A percentile compares a stretch with the other conserved stretches of the same genome.
Conservation (phyloP, 2,113 vertebrate genomes). For the Misgurnus mizolepis region DNA sequence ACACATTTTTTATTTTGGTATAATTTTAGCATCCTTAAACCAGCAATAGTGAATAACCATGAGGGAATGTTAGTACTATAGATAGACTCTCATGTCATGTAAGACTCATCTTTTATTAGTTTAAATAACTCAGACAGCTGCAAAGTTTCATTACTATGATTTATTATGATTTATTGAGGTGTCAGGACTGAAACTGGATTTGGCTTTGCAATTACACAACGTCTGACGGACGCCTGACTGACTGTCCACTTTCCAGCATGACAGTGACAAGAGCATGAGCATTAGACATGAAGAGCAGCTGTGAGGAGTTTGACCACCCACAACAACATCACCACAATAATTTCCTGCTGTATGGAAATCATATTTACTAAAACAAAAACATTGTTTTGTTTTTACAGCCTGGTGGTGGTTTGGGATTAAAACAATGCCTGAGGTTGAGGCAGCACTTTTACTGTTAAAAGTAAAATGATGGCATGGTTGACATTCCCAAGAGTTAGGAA, state of each 20-base stretch:
- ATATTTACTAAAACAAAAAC: constrained; percentile 17
- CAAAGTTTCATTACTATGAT: constrained; percentile 10
- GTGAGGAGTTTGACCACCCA: constrained; percentile 27
- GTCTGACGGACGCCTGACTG: constrained; percentile 9
- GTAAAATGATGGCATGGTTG: constrained; percentile 31
- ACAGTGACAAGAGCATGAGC: not conserved
- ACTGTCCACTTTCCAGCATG: not conserved
- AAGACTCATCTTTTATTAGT: constrained; percentile 8
- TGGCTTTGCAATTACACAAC: not conserved
- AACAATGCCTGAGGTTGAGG: constrained; percentile 3
- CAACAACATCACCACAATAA: constrained; percentile 31
- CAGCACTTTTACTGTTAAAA: not conserved
- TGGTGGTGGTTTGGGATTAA: not conserved
- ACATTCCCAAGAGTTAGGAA: constrained; percentile 25
- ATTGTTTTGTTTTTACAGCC: constrained; percentile 22
- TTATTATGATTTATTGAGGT: constrained; percentile 24
- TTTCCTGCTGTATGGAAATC: constrained; percentile 10
- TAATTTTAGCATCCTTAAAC: no score
- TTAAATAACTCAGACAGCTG: constrained; percentile 16
- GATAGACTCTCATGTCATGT: not conserved
- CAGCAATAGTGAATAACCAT: no score
- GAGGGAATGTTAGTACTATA: no score
- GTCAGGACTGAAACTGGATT: constrained; percentile 29
- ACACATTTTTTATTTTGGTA: no score
- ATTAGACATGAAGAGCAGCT: not conserved